Conservation (phyloP, 2,113 vertebrate genomes). For the Mionectes macconnelli region DNA sequence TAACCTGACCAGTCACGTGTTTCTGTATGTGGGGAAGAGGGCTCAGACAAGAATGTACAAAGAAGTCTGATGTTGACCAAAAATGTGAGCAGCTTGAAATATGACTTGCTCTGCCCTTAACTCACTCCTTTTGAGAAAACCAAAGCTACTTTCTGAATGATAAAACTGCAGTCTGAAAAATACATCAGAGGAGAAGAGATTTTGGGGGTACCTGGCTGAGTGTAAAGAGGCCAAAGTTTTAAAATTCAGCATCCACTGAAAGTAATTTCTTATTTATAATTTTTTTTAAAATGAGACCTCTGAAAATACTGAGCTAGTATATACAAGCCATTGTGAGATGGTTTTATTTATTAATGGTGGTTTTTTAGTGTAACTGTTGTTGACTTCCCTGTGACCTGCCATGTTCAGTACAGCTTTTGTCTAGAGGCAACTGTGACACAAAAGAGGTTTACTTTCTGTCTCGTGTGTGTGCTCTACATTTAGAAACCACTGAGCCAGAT, state of each 20-base stretch:
- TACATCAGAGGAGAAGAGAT: not conserved
- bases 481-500: not conserved
- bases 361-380: not conserved
- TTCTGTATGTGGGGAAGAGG: not conserved
- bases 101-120: not conserved
- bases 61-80: not conserved
- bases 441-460: not conserved
- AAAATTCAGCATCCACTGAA: not conserved
- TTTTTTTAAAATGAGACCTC: not conserved
- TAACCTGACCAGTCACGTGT: not conserved
- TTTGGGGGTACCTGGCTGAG: not conserved
- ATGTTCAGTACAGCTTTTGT: not conserved
- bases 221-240: not conserved
- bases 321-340: not conserved
- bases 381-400: not conserved
- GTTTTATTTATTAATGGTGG: not conserved
- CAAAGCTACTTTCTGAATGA: not conserved
- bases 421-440: not conserved
- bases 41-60: not conserved
- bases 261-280: not conserved
- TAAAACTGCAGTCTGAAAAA: not conserved
- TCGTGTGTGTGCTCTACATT: rapidly evolving
- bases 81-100: not conserved
- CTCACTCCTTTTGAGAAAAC: not conserved
- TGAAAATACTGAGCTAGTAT: not conserved